Evolutionary conservation across 2,113 vertebrate species (phyloP).

Genomic region (Aleadryas rufinucha): DNA sequence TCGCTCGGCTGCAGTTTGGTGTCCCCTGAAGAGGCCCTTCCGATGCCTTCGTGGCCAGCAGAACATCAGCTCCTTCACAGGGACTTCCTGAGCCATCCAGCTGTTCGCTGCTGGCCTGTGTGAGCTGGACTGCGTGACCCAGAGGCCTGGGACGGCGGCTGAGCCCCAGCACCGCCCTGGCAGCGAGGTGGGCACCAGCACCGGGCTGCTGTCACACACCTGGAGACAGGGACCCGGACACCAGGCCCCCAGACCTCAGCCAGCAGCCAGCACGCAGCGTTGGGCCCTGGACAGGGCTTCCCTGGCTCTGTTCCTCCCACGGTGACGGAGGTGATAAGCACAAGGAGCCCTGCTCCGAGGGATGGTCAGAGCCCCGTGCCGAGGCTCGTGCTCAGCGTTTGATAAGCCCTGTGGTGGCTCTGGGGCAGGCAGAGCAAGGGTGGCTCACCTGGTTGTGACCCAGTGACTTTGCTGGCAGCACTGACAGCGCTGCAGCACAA

Average conservation of each 20-base stretch:
- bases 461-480: background rate
- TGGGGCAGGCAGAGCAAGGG: background rate
- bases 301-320: background rate
- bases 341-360: background rate
- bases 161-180: background rate
- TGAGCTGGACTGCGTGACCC: background rate
- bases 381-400: accelerated
- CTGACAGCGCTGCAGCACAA: background rate
- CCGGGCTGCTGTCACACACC: accelerated
- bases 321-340: accelerated
- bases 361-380: background rate
- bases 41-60: accelerated
- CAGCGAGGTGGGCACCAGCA: background rate
- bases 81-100: accelerated
- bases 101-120: accelerated
- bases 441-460: background rate
- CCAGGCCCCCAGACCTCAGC: background rate
- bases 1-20: accelerated
- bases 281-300: background rate
- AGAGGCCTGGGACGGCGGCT: background rate
- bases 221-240: background rate
- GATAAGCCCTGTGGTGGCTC: background rate
- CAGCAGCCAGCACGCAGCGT: background rate
- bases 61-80: accelerated
- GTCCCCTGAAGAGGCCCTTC: background rate